These are phyloP conservation scores for Pocota personata DNA, from an alignment of 2,888 invertebrate genomes.

Conservation along the genomic window DNA sequence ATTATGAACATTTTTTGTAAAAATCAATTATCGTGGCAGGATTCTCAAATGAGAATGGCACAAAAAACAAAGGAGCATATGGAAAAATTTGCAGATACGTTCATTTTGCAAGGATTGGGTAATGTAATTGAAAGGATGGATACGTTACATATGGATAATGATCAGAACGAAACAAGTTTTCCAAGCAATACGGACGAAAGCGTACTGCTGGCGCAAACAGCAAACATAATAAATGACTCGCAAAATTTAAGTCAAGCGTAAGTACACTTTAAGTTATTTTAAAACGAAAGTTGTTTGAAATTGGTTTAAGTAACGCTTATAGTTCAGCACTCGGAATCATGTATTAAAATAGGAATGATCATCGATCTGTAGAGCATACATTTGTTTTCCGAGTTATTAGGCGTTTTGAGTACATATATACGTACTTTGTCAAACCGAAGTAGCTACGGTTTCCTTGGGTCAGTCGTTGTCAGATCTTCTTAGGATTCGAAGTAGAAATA, in stretches of 20 bases:
- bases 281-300: too few relatives aligned
- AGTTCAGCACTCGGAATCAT: too few relatives aligned
- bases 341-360: too few relatives aligned
- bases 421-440: too few relatives aligned
- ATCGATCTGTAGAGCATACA: too few relatives aligned
- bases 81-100: not conserved
- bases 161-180: not conserved
- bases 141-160: constrained; percentile 9
- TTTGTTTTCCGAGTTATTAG: too few relatives aligned
- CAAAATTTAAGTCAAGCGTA: constrained; percentile 1
- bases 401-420: too few relatives aligned
- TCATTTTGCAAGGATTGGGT: not conserved
- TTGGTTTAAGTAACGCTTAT: too few relatives aligned
- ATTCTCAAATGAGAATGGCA: not conserved
- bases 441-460: too few relatives aligned
- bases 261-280: constrained; percentile 4
- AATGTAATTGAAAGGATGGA: constrained; percentile 22
- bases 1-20: not conserved
- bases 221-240: constrained; percentile 6
- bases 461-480: too few relatives aligned
- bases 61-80: constrained; percentile 21
- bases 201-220: too few relatives aligned
- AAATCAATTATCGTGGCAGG: not conserved
- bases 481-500: too few relatives aligned
- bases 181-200: not conserved